phyloP scores from a whole-genome alignment of 2,113 vertebrate species.

The Colistium nudipinnis region DNA sequence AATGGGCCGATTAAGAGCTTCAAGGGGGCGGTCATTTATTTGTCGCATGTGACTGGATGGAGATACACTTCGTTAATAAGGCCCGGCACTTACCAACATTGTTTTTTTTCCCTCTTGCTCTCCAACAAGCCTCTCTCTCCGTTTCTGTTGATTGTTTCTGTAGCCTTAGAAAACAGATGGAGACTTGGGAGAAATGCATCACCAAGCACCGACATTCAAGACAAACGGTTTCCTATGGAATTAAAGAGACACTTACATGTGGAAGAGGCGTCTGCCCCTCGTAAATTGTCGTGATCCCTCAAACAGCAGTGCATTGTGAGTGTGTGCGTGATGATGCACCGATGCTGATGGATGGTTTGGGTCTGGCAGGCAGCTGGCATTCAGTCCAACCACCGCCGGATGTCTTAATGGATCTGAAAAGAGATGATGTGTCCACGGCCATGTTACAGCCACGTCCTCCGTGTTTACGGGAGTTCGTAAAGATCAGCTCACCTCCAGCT shows the following conservation, averaged over 20 bases:
- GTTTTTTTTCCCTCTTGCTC: conserved; percentile 35
- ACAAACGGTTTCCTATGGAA: not conserved
- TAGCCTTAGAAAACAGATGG: conserved; percentile 32
- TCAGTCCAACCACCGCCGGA: not conserved
- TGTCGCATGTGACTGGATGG: conserved; percentile 79
- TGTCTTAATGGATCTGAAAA: not conserved
- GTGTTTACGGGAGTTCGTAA: conserved; percentile 35
- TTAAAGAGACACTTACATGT: too few species aligned
- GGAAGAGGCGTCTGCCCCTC: not conserved
- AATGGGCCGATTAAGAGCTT: conserved; percentile 81
- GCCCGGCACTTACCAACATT: conserved; percentile 61
- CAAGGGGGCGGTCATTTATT: conserved; percentile 77
- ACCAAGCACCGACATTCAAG: not conserved
- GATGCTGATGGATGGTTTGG: not conserved
- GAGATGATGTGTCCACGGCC: not conserved
- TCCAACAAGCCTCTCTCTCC: conserved; percentile 27
- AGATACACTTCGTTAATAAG: conserved; percentile 82
- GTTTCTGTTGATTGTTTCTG: conserved; percentile 42
- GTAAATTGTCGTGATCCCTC: not conserved
- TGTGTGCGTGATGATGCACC: too few species aligned
- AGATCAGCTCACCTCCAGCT: conserved; percentile 38
- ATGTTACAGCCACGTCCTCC: not conserved
- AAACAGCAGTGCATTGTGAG: not conserved
- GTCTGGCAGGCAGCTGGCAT: not conserved
- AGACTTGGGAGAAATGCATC: conserved; percentile 6